Evolutionary conservation across 2,113 vertebrate genomes (phyloP).

Genomic region (Cryptomyrus ogoouensis): DNA sequence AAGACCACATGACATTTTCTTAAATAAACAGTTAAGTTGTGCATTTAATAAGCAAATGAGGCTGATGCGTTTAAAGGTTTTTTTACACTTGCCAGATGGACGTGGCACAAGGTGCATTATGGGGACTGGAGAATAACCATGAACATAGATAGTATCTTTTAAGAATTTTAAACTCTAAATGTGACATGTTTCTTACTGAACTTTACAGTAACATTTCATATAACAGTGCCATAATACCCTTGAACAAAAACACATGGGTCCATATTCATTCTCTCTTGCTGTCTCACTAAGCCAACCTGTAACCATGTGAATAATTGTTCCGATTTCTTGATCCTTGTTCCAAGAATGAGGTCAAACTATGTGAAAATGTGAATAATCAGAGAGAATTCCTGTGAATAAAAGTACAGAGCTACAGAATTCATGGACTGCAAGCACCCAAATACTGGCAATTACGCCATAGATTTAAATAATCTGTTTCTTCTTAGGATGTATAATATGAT

Average conservation of each 20-base stretch:
- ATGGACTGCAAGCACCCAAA: background rate
- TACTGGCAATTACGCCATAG: background rate
- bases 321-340: background rate
- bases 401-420: background rate
- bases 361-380: background rate
- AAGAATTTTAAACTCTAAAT: background rate
- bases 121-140: background rate
- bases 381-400: background rate
- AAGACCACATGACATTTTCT: background rate
- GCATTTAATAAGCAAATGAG: background rate
- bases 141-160: background rate
- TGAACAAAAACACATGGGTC: background rate
- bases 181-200: background rate
- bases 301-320: background rate
- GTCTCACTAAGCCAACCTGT: background rate
- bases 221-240: background rate
- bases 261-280: background rate
- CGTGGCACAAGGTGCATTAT: background rate
- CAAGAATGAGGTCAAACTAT: background rate
- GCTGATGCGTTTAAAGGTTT: background rate
- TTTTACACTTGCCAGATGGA: background rate
- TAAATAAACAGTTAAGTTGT: conserved; percentile 12
- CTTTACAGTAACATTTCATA: background rate
- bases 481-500: background rate
- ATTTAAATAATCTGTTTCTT: background rate